Evolutionary conservation across 2,113 vertebrate species (phyloP), one percentile per base, ranked within the genome.

Genomic region (Beaufortia kweichowensis): DNA sequence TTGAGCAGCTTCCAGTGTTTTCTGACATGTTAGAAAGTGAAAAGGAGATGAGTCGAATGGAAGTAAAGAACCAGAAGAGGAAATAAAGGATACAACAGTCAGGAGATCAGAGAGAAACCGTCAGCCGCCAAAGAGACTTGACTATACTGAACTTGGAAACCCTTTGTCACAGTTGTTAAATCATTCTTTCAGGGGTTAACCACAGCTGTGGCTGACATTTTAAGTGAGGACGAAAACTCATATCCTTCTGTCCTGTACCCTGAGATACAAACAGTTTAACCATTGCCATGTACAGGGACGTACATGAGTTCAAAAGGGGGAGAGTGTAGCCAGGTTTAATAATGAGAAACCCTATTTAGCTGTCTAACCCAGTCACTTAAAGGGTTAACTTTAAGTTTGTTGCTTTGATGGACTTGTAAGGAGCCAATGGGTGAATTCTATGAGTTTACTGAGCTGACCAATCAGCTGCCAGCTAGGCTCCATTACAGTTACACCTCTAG

Each of bases 1-100:
- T 1, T 57, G 55, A 57, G 55, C 21, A 57, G 55, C 55, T 57
- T 57, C 55, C 55, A 57, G 55, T 57, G 55, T 57, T 57, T 10
- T 24, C 55, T 3, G 55, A 26, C 23, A 26, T 26, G n/a, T n/a
- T n/a, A n/a, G n/a, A n/a, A n/a, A n/a, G n/a, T n/a, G n/a, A n/a
- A n/a, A n/a, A n/a, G n/a, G 23, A 57, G 1, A 26, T 11, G 55
- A 57, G 23, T 24, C 5, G n/a, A 26, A 10, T 26, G 21, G 23
- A 35, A 35, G 33, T 35, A 8, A 8, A 35, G 33, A 35, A 35
- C 33, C 8, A 35, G 33, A 35, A 35, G 33, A 35, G 33, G 33
- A 35, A 35, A 35, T 3, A 35, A 35, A 35, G 3, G 33, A 35
- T 35, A 8, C 3, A 8, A 35, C 33, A 24, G 10, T 61, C 59